Evolutionary conservation across 23 tunicate genomes (phyloP), one percentile per base, ranked within the genome.

Genomic region (Trididemnum nubilum): DNA sequence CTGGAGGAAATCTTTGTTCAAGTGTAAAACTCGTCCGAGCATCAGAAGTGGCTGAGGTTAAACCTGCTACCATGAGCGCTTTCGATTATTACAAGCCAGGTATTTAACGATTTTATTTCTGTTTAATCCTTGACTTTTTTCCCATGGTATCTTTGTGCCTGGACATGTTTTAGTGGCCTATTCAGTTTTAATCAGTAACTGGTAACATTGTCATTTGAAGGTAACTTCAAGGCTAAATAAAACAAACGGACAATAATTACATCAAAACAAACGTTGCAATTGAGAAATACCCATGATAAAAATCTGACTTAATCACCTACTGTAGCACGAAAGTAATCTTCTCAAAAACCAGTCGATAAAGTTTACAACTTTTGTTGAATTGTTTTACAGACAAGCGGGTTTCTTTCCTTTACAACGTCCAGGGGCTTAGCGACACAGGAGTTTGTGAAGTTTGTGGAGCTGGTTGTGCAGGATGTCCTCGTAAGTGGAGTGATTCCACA

Each of bases 61-160:
- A 86, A 36, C 85, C 90, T 0, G 36, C 82, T 21, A 34, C 29
- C 3, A 40, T 86, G 25, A 26, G 34, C 24, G 80, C 85, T 25
- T 79, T 71, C 25, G 84, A 86, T 37, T 86, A 86, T 34, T 86
- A 86, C 71, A 58, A 86, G 51, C 90, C 90, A 79, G 90, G 90
- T 86, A 33, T 22, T 65, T 0, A 34, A 22, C 54, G n/a, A n/a
- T n/a, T n/a, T n/a, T n/a, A n/a, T 33, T 32, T 9, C 19, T 64
- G 19, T 18, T 18, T 25, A 7, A 7, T 21, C 71, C 23, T n/a
- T 21, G 25, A 7, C 23, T 25, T 25, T 21, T n/a, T n/a, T n/a
- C n/a, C n/a, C 15, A 7, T 15, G 54, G 19, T 64, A 64, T 21
- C 71, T 64, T 9, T 64, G 32, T 21, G 32, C 5, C 5, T 9